Conservation (phyloP, 2,797 vertebrate species). For the Lepus oiostolus region DNA sequence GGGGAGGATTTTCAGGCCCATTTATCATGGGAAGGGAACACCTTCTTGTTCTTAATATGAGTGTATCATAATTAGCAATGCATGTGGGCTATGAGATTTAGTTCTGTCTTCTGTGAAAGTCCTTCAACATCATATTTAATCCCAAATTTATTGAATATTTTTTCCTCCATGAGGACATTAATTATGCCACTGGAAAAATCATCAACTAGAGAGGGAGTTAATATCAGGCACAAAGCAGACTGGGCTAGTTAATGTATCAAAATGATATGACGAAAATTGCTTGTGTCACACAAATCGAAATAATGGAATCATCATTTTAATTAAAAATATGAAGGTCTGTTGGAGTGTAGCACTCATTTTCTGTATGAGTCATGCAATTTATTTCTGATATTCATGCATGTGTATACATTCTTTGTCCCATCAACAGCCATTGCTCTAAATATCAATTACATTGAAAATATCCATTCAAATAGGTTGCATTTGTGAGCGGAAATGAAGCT, state of each 20-base stretch:
- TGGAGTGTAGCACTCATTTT: conserved; percentile 68
- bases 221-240: conserved; percentile 61
- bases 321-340: conserved; percentile 68
- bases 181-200: conserved; percentile 81
- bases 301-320: conserved; percentile 69
- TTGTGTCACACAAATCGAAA: conserved; percentile 64
- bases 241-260: conserved; percentile 65
- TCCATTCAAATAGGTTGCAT: neutral
- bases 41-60: conserved; percentile 80
- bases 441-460: conserved; percentile 51
- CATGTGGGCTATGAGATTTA: conserved; percentile 75
- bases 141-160: conserved; percentile 82
- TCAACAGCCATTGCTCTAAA: neutral
- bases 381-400: conserved; percentile 36
- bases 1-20: conserved; percentile 84
- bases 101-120: conserved; percentile 77
- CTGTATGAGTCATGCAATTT: conserved; percentile 68
- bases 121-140: conserved; percentile 84
- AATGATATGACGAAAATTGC: conserved; percentile 66
- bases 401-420: neutral
- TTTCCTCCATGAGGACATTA: conserved; percentile 76
- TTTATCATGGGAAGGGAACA: conserved; percentile 85
- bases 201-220: conserved; percentile 74
- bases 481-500: conserved; percentile 33
- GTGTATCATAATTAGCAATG: conserved; percentile 84